Conservation (phyloP, 2,888 invertebrate species). For the Scaptomyza cyrtandrae region DNA sequence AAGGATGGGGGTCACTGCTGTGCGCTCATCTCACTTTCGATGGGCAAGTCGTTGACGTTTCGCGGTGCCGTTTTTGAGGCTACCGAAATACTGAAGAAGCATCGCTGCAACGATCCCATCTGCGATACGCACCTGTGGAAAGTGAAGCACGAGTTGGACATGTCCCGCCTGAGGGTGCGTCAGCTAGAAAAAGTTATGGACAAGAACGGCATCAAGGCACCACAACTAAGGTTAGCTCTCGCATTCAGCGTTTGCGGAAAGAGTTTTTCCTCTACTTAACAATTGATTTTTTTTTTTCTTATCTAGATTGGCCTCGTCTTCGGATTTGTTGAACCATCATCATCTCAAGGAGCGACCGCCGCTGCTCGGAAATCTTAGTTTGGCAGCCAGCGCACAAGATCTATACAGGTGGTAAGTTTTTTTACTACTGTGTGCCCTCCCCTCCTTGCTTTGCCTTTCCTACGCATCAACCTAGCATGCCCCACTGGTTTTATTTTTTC, state of each 20-base stretch:
- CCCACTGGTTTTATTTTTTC: neutral
- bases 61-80: slow-evolving; percentile 92
- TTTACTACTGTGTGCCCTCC: slow-evolving; percentile 52
- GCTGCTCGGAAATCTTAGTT: slow-evolving; percentile 83
- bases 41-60: slow-evolving; percentile 94
- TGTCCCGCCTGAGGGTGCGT: slow-evolving; percentile 92
- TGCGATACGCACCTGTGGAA: slow-evolving; percentile 95
- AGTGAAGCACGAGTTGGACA: slow-evolving; percentile 94
- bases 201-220: slow-evolving; percentile 92
- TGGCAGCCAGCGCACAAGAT: slow-evolving; percentile 85
- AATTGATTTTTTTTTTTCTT: neutral
- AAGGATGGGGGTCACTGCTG: slow-evolving; percentile 96
- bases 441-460: too few relatives aligned
- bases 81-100: slow-evolving; percentile 90
- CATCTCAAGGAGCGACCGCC: slow-evolving; percentile 86
- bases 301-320: slow-evolving; percentile 86
- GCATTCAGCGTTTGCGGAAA: too few relatives aligned
- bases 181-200: slow-evolving; percentile 94
- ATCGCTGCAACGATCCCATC: slow-evolving; percentile 91
- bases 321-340: slow-evolving; percentile 86
- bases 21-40: slow-evolving; percentile 95
- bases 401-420: slow-evolving; percentile 85
- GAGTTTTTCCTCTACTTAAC: neutral
- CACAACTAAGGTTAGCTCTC: slow-evolving; percentile 87
- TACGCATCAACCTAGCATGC: slow-evolving; percentile 4